Base-by-base conservation (phyloP, 1,140 invertebrate genomes). In the Drosophila lacteicornis region DNA sequence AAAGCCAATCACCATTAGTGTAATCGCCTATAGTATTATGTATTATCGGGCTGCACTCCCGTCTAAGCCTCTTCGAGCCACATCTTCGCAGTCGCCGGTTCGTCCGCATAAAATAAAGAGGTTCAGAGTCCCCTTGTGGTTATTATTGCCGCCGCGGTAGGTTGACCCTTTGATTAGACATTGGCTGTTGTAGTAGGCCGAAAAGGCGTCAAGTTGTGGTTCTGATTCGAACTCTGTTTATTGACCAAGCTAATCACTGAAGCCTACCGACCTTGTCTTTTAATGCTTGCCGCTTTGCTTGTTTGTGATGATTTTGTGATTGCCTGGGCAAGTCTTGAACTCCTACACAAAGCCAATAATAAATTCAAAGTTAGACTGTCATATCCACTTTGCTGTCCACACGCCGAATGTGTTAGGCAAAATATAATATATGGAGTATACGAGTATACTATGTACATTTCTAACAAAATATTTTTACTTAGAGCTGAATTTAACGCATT, bases 1-100 rank as follows among this genome's bases (percentile, higher is more conserved):
- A 84, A 88, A 88, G 84, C 84, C 84, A 88, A 87, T 87, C 84
- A 88, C 85, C 85, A 87, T 87, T 87, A 84, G 80, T 88, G 80
- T 88, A 88, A 87, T 86, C 83, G 83, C 71, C 80, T 87, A 87
- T 87, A 76, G 83, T 87, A 87, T 80, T 86, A 83, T 70, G 70
- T 76, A 86, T 86, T 82, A 79, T 87, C 82, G 75, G 46, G 68
- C 80, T 55, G 51, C 55, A 42, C 47, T 69, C 59, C 63, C 55
- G 40, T 17, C 74, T 75, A 81, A 69, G 82, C 79, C 65, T 67
- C 79, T 75, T 43, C 15, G 15, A 22, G 46, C 22, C 43, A 22
- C 46, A 27, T 51, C 61, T 56, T 7, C 11, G 27, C 38, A 68
- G 45, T 62, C 40, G 45, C 45, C 46, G 19, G 51, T 15, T 77